Base-by-base conservation (phyloP, 2,888 invertebrate species). In the Cryptocephalus primarius region DNA sequence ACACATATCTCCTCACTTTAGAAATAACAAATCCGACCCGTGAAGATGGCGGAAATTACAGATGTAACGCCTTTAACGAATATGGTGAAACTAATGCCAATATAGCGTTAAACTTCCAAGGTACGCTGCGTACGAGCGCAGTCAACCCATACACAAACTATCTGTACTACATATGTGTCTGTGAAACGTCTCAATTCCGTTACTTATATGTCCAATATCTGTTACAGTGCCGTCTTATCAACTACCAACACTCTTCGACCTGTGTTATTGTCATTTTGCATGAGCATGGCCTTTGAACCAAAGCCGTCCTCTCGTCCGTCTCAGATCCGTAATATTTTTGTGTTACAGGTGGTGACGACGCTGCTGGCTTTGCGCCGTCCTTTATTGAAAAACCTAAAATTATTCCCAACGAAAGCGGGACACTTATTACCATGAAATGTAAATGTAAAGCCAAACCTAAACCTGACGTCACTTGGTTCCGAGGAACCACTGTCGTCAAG, bases 81-180 rank as follows among this genome's bases (percentile, higher is more conserved):
- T 88, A 85, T 74, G 99, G 99, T 73, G 97, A 99, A 80, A 95
- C 95, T 77, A 99, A 99, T 79, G 99, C 99, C 64, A 99, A 97
- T 76, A 97, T 99, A 77, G 93, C 96, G 69, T 88, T 99, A 68
- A 99, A 99, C 76, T 94, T 97, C 79, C 92, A 94, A 88, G 94
- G 94, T 92, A 86, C 80, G 75, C 58, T 55, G 61, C 47, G 47
- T 50, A 48, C 22, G 22, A 22, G 53, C 22, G 22, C 22, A 22
- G 22, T 22, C 22, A 22, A 22, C 2, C 4, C 14, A 14, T 40
- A 40, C 40, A 11, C 13, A 22, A 12, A 10, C 22, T 12, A 12
- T 52, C 57, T 57, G 54, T 55, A 55, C 13, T 53, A 22, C 22
- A 22, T 53, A 48, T 55, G 51, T 57, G 60, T 60, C 54, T 60